Evolutionary conservation across 2,888 invertebrate genomes (phyloP).

Genomic region (Erebia ligea): DNA sequence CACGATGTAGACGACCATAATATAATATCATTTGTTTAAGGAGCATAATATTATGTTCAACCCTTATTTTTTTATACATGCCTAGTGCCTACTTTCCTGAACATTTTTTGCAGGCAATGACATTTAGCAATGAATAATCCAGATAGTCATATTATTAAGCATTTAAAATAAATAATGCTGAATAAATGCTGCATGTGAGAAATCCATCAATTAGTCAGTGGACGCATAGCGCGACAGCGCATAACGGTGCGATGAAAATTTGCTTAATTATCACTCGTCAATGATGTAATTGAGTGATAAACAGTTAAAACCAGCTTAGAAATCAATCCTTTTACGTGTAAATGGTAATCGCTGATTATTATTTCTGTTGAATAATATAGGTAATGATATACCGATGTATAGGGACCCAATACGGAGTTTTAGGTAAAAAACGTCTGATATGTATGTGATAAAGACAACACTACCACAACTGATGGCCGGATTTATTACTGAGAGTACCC

Average conservation of each 20-base stretch:
- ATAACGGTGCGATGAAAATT: slow-evolving; percentile 31
- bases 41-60: too few species aligned
- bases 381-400: background rate
- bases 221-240: slow-evolving; percentile 26
- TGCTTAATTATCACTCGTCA: slow-evolving; percentile 24
- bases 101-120: background rate
- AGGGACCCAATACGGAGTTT: background rate
- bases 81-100: background rate
- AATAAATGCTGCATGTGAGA: slow-evolving; percentile 21
- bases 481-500: too few species aligned
- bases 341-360: background rate
- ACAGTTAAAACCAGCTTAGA: slow-evolving; percentile 13
- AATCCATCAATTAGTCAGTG: slow-evolving; percentile 25
- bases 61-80: too few species aligned
- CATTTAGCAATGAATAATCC: background rate
- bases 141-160: slow-evolving; percentile 11
- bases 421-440: background rate
- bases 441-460: too few species aligned
- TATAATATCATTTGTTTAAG: too few species aligned
- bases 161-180: slow-evolving; percentile 27
- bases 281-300: slow-evolving; percentile 28
- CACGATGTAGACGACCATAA: too few species aligned
- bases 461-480: too few species aligned
- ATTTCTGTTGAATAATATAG: background rate
- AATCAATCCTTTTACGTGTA: background rate